These are phyloP conservation scores for Julus scandinavius DNA, from an alignment of 2,888 invertebrate species.

Conservation along the genomic window DNA sequence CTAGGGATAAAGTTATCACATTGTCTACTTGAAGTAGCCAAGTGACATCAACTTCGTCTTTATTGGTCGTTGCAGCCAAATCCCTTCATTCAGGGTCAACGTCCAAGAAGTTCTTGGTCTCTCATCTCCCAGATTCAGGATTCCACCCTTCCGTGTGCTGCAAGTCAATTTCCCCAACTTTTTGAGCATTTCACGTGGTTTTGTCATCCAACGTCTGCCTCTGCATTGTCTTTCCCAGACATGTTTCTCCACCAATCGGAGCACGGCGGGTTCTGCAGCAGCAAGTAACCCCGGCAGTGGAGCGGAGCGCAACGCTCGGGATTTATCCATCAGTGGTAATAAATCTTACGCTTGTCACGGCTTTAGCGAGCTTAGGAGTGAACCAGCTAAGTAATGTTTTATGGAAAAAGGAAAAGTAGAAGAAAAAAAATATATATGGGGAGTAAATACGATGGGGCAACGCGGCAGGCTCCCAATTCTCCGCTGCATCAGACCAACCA, in stretches of 20 bases:
- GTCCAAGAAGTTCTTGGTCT: too few relatives aligned
- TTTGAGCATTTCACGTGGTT: neutral
- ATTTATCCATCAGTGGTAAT: constrained; percentile 52
- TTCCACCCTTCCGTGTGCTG: neutral
- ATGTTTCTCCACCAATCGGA: neutral
- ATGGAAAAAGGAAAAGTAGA: neutral
- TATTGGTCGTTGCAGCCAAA: too few relatives aligned
- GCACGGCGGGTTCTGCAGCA: neutral
- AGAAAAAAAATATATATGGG: neutral
- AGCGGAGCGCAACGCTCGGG: constrained; percentile 24
- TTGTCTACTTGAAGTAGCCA: too few relatives aligned
- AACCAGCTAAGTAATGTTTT: constrained; percentile 46
- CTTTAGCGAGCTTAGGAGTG: constrained; percentile 46
- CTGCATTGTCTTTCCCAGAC: neutral
- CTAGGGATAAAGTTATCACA: too few relatives aligned
- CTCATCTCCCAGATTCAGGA: neutral
- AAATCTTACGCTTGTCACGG: constrained; percentile 51
- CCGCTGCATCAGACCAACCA: neutral
- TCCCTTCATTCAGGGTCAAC: too few relatives aligned
- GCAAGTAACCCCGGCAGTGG: constrained; percentile 29
- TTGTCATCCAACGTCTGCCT: neutral
- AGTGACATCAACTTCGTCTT: too few relatives aligned
- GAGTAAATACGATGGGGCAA: neutral
- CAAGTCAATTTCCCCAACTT: neutral
- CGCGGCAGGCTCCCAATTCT: neutral